These are phyloP conservation scores for Diadumene lineata DNA, from an alignment of 92 coral and sea anemone species.

Conservation along the genomic window DNA sequence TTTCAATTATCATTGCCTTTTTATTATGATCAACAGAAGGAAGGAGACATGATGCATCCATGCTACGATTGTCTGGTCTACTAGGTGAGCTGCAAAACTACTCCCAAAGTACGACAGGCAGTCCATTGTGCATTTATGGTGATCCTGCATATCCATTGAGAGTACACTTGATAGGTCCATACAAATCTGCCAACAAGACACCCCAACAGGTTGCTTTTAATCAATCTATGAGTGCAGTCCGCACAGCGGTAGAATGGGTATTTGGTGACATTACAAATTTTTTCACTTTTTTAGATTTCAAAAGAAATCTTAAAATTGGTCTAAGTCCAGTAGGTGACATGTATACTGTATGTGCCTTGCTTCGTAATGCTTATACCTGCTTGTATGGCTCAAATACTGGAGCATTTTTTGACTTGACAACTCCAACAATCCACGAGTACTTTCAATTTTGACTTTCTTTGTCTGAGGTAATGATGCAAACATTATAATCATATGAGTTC, in stretches of 20 bases:
- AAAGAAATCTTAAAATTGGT: no score
- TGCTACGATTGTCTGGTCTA: slow-evolving; percentile 23
- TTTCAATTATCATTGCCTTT: no score
- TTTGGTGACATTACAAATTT: slow-evolving; percentile 36
- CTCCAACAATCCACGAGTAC: slow-evolving; percentile 38
- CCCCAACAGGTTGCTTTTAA: not conserved
- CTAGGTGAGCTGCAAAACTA: slow-evolving; percentile 22
- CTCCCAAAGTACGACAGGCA: slow-evolving; percentile 11
- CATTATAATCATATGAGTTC: no score
- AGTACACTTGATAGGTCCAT: not conserved
- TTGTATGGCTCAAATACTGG: slow-evolving; percentile 32
- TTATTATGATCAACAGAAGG: not conserved
- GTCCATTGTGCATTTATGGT: slow-evolving; percentile 20
- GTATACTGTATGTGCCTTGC: slow-evolving; percentile 12
- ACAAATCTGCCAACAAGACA: not conserved
- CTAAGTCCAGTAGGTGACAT: slow-evolving; percentile 13
- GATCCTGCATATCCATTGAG: not conserved
- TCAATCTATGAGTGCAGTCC: not conserved
- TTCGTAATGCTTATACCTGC: slow-evolving; percentile 30
- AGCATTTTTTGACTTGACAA: slow-evolving; percentile 18
- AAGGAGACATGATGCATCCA: not conserved
- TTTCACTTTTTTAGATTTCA: slow-evolving; percentile 38
- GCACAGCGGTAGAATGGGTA: slow-evolving; percentile 9
- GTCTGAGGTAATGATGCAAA: no score
- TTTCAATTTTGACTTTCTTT: no score